These are phyloP conservation scores for Montipora foliosa DNA, from an alignment of 64 coral and sea anemone species.

Conservation along the genomic window DNA sequence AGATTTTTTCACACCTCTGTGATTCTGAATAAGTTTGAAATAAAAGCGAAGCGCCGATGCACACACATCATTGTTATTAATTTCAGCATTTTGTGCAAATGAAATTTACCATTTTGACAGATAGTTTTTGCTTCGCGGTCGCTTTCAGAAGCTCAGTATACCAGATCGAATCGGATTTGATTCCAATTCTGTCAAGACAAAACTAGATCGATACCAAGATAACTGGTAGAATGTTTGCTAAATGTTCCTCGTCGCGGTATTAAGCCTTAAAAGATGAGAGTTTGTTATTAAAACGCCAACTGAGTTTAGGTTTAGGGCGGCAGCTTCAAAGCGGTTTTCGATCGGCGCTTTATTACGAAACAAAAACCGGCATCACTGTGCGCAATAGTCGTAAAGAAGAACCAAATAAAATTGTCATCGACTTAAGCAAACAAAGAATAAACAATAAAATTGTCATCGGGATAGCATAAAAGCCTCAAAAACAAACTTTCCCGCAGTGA, in stretches of 20 bases:
- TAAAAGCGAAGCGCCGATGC: constrained; percentile 15
- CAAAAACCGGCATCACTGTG: constrained; percentile 23
- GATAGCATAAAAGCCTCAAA: constrained; percentile 32
- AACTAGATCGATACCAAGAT: neutral
- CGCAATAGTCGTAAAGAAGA: constrained; percentile 27
- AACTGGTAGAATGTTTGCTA: neutral
- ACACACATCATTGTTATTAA: constrained; percentile 17
- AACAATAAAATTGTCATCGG: constrained; percentile 38
- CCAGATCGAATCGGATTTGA: neutral
- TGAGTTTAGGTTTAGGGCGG: neutral
- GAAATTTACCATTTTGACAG: constrained; percentile 7
- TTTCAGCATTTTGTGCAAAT: constrained; percentile 9
- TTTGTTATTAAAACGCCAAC: constrained; percentile 55
- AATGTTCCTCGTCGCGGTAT: neutral
- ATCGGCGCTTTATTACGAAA: constrained; percentile 14
- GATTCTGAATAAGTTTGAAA: constrained; percentile 19
- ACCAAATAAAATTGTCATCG: constrained; percentile 40
- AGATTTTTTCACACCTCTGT: constrained; percentile 27
- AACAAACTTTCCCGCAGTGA: constrained; percentile 62
- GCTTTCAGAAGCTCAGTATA: neutral
- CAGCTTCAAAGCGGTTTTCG: constrained; percentile 16
- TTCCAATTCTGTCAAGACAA: neutral
- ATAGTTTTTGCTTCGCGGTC: neutral
- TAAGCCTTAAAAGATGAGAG: constrained; percentile 1
- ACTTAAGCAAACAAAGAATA: constrained; percentile 54